These are phyloP conservation scores for Holothuria scabra DNA, from an alignment of 53 echinoderm and acorn worm genomes.

Conservation along the genomic window DNA sequence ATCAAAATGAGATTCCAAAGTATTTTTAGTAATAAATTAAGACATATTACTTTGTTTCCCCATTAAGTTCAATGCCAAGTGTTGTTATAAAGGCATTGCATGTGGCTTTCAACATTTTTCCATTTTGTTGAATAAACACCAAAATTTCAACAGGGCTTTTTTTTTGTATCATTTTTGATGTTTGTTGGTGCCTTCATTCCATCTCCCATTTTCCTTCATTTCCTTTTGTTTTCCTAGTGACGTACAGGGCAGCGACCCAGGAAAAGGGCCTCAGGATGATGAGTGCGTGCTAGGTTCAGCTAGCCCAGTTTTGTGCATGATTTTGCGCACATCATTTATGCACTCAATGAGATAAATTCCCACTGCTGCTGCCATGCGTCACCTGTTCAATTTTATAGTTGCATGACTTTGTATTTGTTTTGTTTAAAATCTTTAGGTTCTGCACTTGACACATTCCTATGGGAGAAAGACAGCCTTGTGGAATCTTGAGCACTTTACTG, in stretches of 20 bases:
- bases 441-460: no score
- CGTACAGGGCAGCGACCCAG: conserved; percentile 4
- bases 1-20: no score
- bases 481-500: no score
- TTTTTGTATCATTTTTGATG: not conserved
- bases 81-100: no score
- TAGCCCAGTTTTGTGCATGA: conserved; percentile 26
- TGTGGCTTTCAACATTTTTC: not conserved
- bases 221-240: conserved; percentile 44
- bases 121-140: not conserved
- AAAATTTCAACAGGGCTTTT: not conserved
- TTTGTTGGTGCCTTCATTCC: conserved; percentile 14
- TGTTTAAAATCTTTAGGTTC: no score
- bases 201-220: not conserved
- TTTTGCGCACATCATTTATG: conserved; percentile 27
- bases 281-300: conserved; percentile 46
- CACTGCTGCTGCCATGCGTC: conserved; percentile 6
- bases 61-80: no score
- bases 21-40: no score
- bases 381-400: not conserved
- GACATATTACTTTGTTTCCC: no score
- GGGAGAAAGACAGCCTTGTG: no score
- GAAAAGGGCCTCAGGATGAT: conserved; percentile 19
- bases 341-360: not conserved
- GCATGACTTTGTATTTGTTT: not conserved